Conservation (phyloP, 2,113 vertebrate species). For the Tragelaphus buxtoni region DNA sequence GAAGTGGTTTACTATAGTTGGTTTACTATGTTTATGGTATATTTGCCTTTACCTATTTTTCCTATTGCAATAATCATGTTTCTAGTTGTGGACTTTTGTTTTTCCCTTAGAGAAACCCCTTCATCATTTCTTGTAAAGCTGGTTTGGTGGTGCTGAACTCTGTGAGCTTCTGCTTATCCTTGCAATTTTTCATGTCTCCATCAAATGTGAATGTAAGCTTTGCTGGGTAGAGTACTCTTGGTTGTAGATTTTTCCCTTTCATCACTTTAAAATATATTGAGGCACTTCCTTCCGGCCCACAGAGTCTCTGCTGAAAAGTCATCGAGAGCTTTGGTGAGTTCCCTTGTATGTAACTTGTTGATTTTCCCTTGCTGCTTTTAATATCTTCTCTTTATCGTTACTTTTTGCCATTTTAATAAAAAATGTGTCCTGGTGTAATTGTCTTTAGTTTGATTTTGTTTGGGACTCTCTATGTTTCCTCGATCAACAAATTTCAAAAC, state of each 20-base stretch:
- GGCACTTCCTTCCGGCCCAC: neutral
- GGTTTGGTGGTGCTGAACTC: neutral
- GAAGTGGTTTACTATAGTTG: too few relatives aligned
- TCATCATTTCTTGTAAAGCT: neutral
- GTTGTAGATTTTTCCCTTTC: neutral
- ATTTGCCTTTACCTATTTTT: neutral
- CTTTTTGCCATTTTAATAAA: neutral
- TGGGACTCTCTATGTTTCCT: neutral
- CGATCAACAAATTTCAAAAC: neutral
- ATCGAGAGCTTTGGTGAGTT: neutral
- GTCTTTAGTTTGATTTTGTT: neutral
- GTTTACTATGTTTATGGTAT: neutral
- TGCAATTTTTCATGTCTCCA: neutral
- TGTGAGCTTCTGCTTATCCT: neutral
- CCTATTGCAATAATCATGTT: neutral
- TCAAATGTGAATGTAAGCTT: neutral
- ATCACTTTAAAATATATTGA: neutral
- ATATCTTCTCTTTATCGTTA: neutral
- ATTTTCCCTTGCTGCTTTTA: neutral
- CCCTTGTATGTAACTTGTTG: neutral
- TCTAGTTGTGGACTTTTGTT: neutral
- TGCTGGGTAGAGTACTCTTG: neutral
- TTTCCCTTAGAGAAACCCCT: neutral
- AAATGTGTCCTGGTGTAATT: neutral
- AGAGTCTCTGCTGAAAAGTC: neutral